A percentile compares a stretch with the other conserved stretches of the same genome.
These are phyloP conservation scores for Tuberolachnus salignus DNA, from an alignment of 2,888 invertebrate species.

Conservation along the genomic window DNA sequence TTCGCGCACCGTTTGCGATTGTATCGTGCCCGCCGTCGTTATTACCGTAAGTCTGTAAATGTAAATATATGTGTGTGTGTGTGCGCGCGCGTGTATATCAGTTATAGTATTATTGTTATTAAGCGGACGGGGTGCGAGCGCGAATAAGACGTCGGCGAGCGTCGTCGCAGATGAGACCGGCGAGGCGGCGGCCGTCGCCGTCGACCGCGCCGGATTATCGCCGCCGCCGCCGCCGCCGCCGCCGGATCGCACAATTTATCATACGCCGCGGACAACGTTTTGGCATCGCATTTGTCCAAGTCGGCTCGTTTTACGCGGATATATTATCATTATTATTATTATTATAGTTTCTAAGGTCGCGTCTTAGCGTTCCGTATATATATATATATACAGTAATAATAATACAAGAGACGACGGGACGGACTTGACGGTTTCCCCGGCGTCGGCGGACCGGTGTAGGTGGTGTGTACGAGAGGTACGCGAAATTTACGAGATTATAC, in stretches of 20 bases:
- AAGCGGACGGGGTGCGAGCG: neutral
- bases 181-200: neutral
- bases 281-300: conserved; percentile 18
- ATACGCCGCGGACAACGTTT: conserved; percentile 21
- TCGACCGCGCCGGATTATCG: neutral
- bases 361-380: too few relatives aligned
- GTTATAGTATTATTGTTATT: conserved; percentile 38
- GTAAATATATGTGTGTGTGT: too few relatives aligned
- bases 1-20: too few relatives aligned
- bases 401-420: too few relatives aligned
- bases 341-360: too few relatives aligned
- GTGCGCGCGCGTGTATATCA: too few relatives aligned
- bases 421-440: neutral
- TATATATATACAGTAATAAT: too few relatives aligned
- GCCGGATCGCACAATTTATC: conserved; percentile 47
- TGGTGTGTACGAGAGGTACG: too few relatives aligned
- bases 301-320: neutral
- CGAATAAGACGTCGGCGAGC: neutral
- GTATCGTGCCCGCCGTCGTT: neutral
- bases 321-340: too few relatives aligned
- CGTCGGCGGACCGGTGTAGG: too few relatives aligned
- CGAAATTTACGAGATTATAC: too few relatives aligned
- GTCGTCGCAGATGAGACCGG: conserved; percentile 43
- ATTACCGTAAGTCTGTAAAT: too few relatives aligned
- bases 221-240: conserved; percentile 1